A percentile compares a stretch with the other conserved stretches of the same genome.
These are phyloP conservation scores for Acanthosepion lycidas DNA, from an alignment of 2,888 invertebrate species.

Conservation along the genomic window DNA sequence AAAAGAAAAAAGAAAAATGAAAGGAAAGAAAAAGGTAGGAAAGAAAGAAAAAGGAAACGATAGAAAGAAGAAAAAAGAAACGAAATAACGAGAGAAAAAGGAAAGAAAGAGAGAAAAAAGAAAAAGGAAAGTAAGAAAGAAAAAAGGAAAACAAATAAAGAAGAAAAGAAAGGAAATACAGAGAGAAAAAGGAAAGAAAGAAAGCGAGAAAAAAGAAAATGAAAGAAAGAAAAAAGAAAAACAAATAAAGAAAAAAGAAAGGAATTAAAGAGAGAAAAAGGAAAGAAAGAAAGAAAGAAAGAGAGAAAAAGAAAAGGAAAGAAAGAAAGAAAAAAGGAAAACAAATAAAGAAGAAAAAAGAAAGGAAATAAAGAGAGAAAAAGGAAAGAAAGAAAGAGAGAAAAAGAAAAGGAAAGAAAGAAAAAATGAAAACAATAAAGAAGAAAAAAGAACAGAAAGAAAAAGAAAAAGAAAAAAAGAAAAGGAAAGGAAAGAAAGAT, in stretches of 20 bases:
- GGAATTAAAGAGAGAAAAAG: no score
- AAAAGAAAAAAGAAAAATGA: no score
- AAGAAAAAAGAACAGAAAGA: not conserved
- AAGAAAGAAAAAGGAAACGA: no score
- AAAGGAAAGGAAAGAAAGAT: not conserved
- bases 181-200: not conserved
- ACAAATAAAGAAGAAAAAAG: no score
- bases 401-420: not conserved
- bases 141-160: not conserved
- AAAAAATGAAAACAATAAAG: no score
- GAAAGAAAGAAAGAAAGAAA: no score
- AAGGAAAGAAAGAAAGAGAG: not conserved
- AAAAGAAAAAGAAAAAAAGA: not conserved
- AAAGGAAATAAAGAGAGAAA: not conserved
- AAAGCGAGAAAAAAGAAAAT: not conserved
- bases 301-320: not conserved
- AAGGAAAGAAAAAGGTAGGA: not conserved
- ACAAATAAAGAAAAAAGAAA: not conserved
- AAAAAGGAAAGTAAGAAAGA: not conserved
- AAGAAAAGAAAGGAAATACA: not conserved
- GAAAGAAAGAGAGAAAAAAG: not conserved
- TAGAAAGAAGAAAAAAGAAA: not conserved
- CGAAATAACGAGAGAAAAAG: not conserved
- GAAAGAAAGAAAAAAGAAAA: not conserved
- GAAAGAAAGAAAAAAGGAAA: not conserved